phyloP scores from a whole-genome alignment of 2,888 invertebrate genomes.

The Alsophila aescularia region DNA sequence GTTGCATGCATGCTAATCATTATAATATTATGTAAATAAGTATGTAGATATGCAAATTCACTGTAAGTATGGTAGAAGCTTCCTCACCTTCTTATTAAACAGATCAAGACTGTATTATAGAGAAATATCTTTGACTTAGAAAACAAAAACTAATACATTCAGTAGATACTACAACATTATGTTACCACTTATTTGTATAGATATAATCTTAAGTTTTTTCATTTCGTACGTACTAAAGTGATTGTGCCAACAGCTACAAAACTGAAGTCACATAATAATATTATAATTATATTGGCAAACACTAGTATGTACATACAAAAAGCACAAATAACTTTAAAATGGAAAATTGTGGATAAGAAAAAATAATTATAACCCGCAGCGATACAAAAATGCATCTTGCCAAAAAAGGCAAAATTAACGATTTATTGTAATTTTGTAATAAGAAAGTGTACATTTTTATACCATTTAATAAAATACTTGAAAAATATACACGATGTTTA shows the following conservation, averaged over 20 bases:
- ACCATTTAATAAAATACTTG: slow-evolving; percentile 77
- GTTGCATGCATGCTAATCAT: slow-evolving; percentile 56
- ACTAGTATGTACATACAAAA: slow-evolving; percentile 47
- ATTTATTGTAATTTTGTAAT: slow-evolving; percentile 61
- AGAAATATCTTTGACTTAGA: slow-evolving; percentile 29
- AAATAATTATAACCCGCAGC: slow-evolving; percentile 34
- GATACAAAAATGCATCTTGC: slow-evolving; percentile 37
- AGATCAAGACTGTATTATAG: slow-evolving; percentile 63
- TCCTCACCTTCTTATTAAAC: slow-evolving; percentile 48
- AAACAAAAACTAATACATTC: not conserved
- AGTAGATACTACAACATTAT: not conserved
- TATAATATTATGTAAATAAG: slow-evolving; percentile 34
- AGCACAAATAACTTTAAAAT: slow-evolving; percentile 15
- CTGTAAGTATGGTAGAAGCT: slow-evolving; percentile 20
- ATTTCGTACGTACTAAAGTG: slow-evolving; percentile 16
- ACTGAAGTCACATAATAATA: not conserved
- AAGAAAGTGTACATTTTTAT: slow-evolving; percentile 78
- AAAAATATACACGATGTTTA: slow-evolving; percentile 56
- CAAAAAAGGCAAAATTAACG: slow-evolving; percentile 45
- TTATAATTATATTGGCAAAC: slow-evolving; percentile 26
- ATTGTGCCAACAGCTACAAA: slow-evolving; percentile 49
- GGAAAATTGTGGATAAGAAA: slow-evolving; percentile 28
- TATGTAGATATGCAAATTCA: slow-evolving; percentile 65
- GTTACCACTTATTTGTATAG: not conserved
- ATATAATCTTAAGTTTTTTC: not conserved